Evolutionary conservation across 2,113 vertebrate species (phyloP).

Genomic region (Heterocephalus glaber): DNA sequence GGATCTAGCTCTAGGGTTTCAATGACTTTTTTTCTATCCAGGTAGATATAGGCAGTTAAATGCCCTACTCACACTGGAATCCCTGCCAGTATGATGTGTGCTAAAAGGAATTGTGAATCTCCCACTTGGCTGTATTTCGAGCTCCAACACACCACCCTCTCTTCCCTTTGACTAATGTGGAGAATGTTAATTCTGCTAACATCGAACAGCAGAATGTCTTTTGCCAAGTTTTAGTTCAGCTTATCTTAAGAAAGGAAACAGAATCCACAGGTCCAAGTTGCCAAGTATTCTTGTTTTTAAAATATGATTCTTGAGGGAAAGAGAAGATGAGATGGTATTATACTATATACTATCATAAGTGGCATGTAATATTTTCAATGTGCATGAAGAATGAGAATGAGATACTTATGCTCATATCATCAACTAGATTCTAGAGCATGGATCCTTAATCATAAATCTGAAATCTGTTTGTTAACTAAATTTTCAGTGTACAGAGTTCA

Average conservation of each 20-base stretch:
- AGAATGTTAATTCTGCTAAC: neutral
- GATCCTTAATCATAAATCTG: neutral
- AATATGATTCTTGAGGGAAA: neutral
- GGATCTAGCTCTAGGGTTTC: neutral
- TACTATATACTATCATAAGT: neutral
- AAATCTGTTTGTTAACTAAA: neutral
- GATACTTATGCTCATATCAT: neutral
- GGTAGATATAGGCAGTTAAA: neutral
- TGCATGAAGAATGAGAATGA: neutral
- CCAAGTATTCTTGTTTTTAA: constrained; percentile 42
- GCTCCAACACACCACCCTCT: neutral
- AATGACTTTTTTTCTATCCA: neutral
- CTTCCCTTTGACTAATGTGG: neutral
- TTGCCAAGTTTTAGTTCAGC: neutral
- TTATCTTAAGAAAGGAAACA: constrained; percentile 50
- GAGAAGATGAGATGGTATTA: neutral
- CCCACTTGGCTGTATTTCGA: neutral
- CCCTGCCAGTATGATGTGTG: neutral
- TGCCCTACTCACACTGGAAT: neutral
- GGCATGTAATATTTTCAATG: neutral
- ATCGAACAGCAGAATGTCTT: neutral
- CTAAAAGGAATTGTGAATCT: neutral
- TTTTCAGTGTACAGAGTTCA: neutral
- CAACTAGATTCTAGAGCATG: neutral
- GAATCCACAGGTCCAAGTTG: constrained; percentile 22